Base-by-base conservation (phyloP, 2,797 vertebrate species). In the Darevskia mixta region DNA sequence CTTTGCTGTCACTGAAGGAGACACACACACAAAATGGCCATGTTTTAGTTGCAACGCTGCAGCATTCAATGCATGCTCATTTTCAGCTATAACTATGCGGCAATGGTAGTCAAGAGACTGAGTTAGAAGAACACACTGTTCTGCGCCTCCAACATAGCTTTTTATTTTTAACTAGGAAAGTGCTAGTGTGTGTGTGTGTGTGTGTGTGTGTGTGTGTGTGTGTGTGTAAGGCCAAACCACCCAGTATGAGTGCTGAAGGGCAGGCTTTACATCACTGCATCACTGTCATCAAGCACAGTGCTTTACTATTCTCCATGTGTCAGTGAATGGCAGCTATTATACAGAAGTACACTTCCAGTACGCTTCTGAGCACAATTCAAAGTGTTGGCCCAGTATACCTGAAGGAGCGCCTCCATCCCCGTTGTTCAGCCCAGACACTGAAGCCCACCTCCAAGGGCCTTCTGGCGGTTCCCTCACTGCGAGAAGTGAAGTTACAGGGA, bases 1-100 rank as follows among this genome's bases (percentile, higher is more conserved):
- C 85, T 91, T 97, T 98, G 84, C 96, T 94, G n/a, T 98, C 98
- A 87, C 96, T 97, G 2, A 81, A 7, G 38, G 11, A 86, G 78
- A 2, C 85, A 76, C 32, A 76, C 32, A 76, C 3, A 25, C 29
- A 45, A 90, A 87, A 90, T 4, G 27, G 0, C 64, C 2, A 15
- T 5, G 17, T 61, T 90, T 81, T 78, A 71, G 84, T 90, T 86
- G 20, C n/a, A 76, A 82, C 9, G 55, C 25, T n/a, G 35, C 32
- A 86, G 1, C 0, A 38, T 58, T 83, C 1, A 38, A 35, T 67
- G 43, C 25, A 55, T 49, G 29, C n/a, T 84, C 27, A 72, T 79
- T 84, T 84, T 81, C 25, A 23, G 11, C 8, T 81, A 81, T 55
- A 38, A 17, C 25, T 67, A 58, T 41, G 25, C 18, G 9, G 49